Conservation (phyloP, 2,888 invertebrate species). For the Aporophyla lueneburgensis region DNA sequence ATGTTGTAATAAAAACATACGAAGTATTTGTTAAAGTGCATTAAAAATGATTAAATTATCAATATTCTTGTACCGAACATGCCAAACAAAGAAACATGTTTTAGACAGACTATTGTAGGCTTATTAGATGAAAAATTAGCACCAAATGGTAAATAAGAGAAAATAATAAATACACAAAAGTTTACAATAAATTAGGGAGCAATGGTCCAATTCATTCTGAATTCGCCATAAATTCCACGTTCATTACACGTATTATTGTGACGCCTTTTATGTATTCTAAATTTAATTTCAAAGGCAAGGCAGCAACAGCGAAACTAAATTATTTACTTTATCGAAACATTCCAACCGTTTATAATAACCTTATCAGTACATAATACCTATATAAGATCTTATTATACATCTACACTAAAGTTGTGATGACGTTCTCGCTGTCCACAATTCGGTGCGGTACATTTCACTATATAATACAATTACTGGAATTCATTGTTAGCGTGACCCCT, state of each 20-base stretch:
- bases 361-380: conserved; percentile 63
- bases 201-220: conserved; percentile 20
- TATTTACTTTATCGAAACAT: conserved; percentile 54
- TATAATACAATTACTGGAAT: conserved; percentile 81
- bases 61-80: conserved; percentile 16
- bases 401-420: conserved; percentile 65
- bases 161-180: conserved; percentile 31
- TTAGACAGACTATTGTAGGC: conserved; percentile 6
- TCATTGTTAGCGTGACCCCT: conserved; percentile 71
- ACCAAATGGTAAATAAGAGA: conserved; percentile 55
- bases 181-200: conserved; percentile 32
- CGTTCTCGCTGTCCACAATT: conserved; percentile 60
- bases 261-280: conserved; percentile 35
- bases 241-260: conserved; percentile 46
- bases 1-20: neutral
- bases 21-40: conserved; percentile 18
- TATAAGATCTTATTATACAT: conserved; percentile 68
- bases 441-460: conserved; percentile 63
- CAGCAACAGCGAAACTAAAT: conserved; percentile 61
- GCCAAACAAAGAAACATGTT: conserved; percentile 31
- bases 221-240: conserved; percentile 25
- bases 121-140: conserved; percentile 53
- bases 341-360: conserved; percentile 58
- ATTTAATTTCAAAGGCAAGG: conserved; percentile 60
- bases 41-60: conserved; percentile 12